Conservation (phyloP, 2,797 vertebrate genomes). For the Oophaga sylvatica region DNA sequence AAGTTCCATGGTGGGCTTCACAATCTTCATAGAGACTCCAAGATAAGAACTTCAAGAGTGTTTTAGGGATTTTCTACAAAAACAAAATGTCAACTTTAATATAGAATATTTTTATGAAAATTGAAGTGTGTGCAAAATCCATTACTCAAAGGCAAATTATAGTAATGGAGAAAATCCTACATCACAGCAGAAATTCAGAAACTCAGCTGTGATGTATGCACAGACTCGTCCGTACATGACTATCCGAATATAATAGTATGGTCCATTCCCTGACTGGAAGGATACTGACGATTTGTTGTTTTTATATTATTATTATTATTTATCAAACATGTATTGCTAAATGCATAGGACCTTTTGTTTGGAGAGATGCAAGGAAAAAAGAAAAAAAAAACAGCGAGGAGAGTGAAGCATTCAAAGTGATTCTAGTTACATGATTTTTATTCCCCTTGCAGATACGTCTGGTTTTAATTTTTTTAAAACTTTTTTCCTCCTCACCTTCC, state of each 20-base stretch:
- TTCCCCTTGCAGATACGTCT: no score
- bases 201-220: neutral
- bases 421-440: no score
- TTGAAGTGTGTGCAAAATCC: neutral
- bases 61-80: neutral
- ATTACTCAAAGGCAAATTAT: neutral
- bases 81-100: neutral
- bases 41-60: neutral
- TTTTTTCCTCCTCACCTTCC: no score
- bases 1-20: neutral
- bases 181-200: neutral
- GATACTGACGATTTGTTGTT: neutral
- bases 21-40: neutral
- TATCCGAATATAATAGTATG: neutral
- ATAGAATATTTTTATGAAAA: constrained; percentile 1
- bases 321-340: no score
- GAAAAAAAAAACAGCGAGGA: no score
- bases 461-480: no score
- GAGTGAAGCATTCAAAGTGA: no score
- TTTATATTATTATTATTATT: neutral
- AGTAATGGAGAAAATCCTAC: neutral
- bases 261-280: neutral
- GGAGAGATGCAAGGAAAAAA: no score
- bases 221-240: neutral
- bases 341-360: no score